Percentiles rank a stretch among this genome's conserved stretches.
Conservation (phyloP, 2,113 vertebrate species). For the Sylvietta virens region DNA sequence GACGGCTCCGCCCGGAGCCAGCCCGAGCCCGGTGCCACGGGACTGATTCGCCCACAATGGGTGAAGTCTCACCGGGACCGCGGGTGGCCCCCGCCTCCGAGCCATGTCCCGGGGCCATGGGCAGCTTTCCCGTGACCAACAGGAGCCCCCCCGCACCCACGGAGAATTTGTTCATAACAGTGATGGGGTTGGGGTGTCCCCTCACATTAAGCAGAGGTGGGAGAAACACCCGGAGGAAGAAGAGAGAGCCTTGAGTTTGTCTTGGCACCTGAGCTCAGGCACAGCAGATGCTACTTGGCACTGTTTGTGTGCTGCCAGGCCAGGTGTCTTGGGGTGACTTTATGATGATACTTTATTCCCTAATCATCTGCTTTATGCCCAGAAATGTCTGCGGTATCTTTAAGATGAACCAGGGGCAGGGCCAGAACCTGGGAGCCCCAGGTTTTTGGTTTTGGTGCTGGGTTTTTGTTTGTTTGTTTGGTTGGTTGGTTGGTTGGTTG, state of each 20-base stretch:
- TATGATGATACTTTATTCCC: neutral
- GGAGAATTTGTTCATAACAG: too few relatives aligned
- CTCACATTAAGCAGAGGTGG: neutral
- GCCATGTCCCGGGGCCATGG: too few relatives aligned
- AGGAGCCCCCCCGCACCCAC: too few relatives aligned
- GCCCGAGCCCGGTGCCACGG: too few relatives aligned
- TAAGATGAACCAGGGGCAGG: neutral
- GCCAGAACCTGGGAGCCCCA: too few relatives aligned
- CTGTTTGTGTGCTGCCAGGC: accelerated
- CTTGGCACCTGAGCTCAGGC: accelerated
- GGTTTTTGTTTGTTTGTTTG: neutral
- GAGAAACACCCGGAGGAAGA: neutral
- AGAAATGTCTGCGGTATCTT: neutral
- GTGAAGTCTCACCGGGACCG: too few relatives aligned
- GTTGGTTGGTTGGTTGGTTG: too few relatives aligned
- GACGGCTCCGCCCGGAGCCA: too few relatives aligned
- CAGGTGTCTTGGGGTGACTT: neutral
- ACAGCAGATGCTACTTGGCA: accelerated
- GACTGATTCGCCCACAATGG: too few relatives aligned
- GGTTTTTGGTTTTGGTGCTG: neutral
- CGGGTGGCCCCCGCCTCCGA: too few relatives aligned
- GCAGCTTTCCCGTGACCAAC: too few relatives aligned
- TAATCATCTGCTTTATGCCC: neutral
- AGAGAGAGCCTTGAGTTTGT: neutral
- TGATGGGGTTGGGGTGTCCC: neutral